Evolutionary conservation across 2,113 vertebrate genomes (phyloP), one percentile per base, ranked within the genome.

Genomic region (Muscicapa adusta): DNA sequence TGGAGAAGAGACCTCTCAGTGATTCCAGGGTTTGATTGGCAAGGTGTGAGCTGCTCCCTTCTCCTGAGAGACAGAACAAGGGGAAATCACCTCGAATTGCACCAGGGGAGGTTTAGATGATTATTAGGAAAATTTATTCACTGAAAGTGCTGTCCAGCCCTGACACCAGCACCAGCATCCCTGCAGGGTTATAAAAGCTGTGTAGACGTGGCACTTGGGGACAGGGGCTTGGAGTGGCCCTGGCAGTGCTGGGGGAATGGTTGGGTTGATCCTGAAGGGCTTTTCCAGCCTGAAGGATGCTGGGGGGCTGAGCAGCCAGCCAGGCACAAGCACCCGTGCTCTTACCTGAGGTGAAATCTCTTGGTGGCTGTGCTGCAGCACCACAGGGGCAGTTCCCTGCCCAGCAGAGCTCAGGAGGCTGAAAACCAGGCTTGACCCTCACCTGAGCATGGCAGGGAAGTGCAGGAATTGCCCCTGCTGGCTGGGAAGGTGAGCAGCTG

Each of bases 401-500:
- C 12, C 88, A 34, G 51, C 77, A 38, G 23, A 0, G 13, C 48
- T 38, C 29, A 7, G 45, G 42, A 18, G 61, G 25, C 50, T 34
- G 42, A 34, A 3, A 18, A 16, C 4, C 54, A 20, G 9, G 34
- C 18, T 12, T 2, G 1, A 22, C 17, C 8, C 10, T 34, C 8
- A 1, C 0, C 33, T 31, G 6, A 9, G 72, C 33, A 10, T 3
- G 36, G 5, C 17, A 1, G 51, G 23, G 29, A 3, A 24, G 38
- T 0, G 14, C 36, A 36, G 2, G 31, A 76, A 4, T 0, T 4
- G 54, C 2, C 12, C 19, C 6, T 15, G 8, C 14, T 12, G 89
- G 45, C 42, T 38, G 28, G 72, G 11, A n/a, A 15, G 4, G 43
- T 23, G 65, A 29, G 33, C 42, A 22, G 60, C 9, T 29, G 43